Conservation (phyloP, 2,113 vertebrate genomes). For the Phainopepla nitens region DNA sequence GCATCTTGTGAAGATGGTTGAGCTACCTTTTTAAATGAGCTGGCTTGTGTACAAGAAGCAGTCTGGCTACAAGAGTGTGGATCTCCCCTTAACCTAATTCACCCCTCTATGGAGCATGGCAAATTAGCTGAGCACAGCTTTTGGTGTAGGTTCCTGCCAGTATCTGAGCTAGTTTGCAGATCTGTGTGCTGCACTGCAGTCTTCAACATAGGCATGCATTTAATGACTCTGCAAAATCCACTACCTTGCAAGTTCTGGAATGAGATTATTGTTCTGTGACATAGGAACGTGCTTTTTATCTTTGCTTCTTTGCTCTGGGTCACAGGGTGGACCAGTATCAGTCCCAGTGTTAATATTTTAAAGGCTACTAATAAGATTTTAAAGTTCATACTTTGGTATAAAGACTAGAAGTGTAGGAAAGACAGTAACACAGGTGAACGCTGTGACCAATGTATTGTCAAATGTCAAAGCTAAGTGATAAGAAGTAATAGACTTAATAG, state of each 20-base stretch:
- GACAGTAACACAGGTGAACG: background rate
- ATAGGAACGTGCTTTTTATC: background rate
- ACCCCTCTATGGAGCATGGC: background rate
- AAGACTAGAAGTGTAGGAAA: background rate
- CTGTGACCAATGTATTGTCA: background rate
- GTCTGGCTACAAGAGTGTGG: background rate
- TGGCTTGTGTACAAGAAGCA: background rate
- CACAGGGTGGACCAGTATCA: background rate
- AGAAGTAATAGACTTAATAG: slow-evolving; percentile 7
- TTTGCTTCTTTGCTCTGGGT: background rate
- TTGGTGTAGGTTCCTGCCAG: background rate
- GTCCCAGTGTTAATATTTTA: background rate
- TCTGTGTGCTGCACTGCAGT: slow-evolving; percentile 49
- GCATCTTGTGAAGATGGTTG: background rate
- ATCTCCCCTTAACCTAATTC: slow-evolving; percentile 3
- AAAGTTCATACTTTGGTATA: background rate
- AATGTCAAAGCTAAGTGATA: background rate
- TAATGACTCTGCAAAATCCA: slow-evolving; percentile 51
- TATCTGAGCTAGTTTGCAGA: background rate
- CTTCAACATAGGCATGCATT: background rate
- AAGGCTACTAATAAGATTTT: slow-evolving; percentile 31
- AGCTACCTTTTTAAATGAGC: background rate
- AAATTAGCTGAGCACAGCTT: background rate
- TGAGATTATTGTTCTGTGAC: background rate
- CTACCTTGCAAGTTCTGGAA: background rate